Base-by-base conservation (phyloP, 2,797 vertebrate species). In the Neostethus bicornis region DNA sequence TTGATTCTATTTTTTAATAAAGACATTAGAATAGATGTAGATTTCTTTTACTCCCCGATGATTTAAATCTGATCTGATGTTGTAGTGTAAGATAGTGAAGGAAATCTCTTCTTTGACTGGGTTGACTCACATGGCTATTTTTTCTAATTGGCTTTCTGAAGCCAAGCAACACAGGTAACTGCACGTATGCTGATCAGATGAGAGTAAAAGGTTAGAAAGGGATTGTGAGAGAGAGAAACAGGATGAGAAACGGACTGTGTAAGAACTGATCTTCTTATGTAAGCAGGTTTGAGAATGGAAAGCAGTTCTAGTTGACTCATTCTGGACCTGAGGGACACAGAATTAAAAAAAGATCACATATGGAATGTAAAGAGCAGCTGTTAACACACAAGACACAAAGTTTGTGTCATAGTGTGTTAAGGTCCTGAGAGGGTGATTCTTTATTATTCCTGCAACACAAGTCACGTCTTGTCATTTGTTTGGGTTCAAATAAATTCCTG, bases 261-360 rank as follows among this genome's bases (percentile, higher is more conserved):
- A 51, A 70, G 66, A 73, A 79, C 77, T 81, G 70, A 79, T 86
- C 76, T 76, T 61, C 81, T 91, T 92, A 91, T 79, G 79, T 89
- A 91, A 91, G 73, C 53, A 67, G 70, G 83, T 78, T 71, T 86
- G 85, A 78, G 82, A 82, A 82, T 77, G 84, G 76, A 83, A 81
- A 86, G 79, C 60, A 41, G 65, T 78, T 79, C 61, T 49, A 71
- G 77, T 76, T 83, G 82, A 88, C 82, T 85, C 78, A 81, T 77
- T 82, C 73, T 78, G 85, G 82, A 75, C 73, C 83, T 84, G 71
- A 61, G 75, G 73, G 79, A 70, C 71, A 70, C 70, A 66, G 60
- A 73, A 76, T 66, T 57, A 45, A 51, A 77, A 80, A 85, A 67
- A 60, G 71, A 89, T 75, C 66, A 57, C 60, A 65, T 49, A 24